A percentile compares a stretch with the other conserved stretches of the same genome.
These are phyloP conservation scores for Nanorana parkeri DNA, from an alignment of 2,113 vertebrate genomes.

Conservation along the genomic window DNA sequence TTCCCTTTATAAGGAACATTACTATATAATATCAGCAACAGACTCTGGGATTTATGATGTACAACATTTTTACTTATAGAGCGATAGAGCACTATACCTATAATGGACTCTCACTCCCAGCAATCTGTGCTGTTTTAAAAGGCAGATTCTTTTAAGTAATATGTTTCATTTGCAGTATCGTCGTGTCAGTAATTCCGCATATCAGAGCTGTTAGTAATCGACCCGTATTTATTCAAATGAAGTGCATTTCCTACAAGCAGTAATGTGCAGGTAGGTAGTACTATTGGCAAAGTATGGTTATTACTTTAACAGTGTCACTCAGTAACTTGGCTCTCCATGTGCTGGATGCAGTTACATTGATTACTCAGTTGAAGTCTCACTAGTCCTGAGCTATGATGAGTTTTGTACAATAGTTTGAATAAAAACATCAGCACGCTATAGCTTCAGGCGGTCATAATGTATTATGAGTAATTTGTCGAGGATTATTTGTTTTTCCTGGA, in stretches of 20 bases:
- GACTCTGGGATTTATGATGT: constrained; percentile 35
- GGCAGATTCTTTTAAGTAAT: constrained; percentile 14
- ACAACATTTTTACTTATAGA: constrained; percentile 23
- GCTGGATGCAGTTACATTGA: constrained; percentile 1
- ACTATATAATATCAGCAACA: constrained; percentile 31
- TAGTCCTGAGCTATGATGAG: background rate
- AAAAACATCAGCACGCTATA: background rate
- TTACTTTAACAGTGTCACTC: constrained; percentile 6
- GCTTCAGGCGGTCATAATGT: background rate
- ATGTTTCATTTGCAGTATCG: constrained; percentile 16
- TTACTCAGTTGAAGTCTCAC: background rate
- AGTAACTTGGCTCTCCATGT: background rate
- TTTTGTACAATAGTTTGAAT: background rate
- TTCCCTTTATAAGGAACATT: constrained; percentile 21
- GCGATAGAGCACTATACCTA: background rate
- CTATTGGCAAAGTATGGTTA: background rate
- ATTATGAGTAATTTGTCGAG: background rate
- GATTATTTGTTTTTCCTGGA: background rate
- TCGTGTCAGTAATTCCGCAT: background rate
- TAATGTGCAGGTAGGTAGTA: constrained; percentile 7
- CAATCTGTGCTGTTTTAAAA: background rate
- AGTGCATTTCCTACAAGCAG: background rate
- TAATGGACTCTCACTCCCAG: background rate
- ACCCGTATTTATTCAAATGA: constrained; percentile 1
- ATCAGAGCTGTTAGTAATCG: constrained; percentile 11